Base-by-base conservation (phyloP, 2,797 vertebrate species). In the Enteromius fasciolatus region DNA sequence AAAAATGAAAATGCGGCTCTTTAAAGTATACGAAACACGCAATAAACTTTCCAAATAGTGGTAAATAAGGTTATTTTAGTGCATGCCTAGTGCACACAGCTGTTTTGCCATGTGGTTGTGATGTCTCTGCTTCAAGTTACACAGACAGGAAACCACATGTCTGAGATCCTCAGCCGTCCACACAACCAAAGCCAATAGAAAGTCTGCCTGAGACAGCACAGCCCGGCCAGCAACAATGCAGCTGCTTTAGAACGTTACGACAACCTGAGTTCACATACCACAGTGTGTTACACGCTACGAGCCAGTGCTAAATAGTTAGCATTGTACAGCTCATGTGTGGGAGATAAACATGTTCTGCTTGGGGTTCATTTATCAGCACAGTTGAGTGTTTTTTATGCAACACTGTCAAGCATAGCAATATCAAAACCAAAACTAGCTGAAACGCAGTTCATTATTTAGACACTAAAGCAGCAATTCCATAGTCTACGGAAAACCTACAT, bases 141-240 rank as follows among this genome's bases (percentile, higher is more conserved):
- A 97, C 92, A 98, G 96, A 98, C 97, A 97, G 97, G 97, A 98
- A 98, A 98, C 96, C 96, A 89, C 93, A 94, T 93, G 97, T 97
- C 96, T 98, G 95, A 95, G 95, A 94, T 93, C 92, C 95, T 91
- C 92, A 87, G 85, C 67, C 84, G 50, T 68, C 63, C 59, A 85
- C 83, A 81, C 68, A 81, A 72, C 50, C 76, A 33, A 50, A 85
- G 82, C 84, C 85, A 87, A 68, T 57, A 75, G 79, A 59, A 59
- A 73, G 33, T 84, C 50, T 68, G 81, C 83, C 50, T 74, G 48
- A 67, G 61, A 82, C 68, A 83, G 68, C 46, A 46, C n/a, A 66
- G 63, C 70, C 41, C n/a, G 17, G 78, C 59, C 66, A 76, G 76
- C 79, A 68, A 80, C 57, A 28, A 20, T 44, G 66, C 74, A 88